Base-by-base conservation (phyloP, 2,113 vertebrate species). In the Notothenia rossii region DNA sequence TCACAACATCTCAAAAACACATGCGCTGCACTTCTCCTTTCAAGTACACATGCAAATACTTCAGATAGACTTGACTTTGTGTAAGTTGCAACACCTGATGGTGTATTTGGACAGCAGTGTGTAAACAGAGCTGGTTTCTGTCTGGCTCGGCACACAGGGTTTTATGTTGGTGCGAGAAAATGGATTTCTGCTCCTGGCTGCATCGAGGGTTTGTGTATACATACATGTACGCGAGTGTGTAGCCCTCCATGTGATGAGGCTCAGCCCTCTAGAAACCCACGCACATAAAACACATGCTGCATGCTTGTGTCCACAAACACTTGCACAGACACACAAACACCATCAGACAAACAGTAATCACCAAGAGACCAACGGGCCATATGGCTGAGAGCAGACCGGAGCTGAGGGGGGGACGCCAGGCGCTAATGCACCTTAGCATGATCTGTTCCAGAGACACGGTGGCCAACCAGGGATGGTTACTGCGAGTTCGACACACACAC, bases 261-360 rank as follows among this genome's bases (percentile, higher is more conserved):
- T 81, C 86, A 88, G 87, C 73, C 75, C 80, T 77, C 40, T 43
- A 11, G 65, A 91, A 85, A 85, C 90, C 58, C 92, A 83, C 91
- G 88, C 89, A 73, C 81, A 77, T 73, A 68, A 20, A 20, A 81
- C 58, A 67, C 76, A 49, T 10, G 15, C 55, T 53, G 74, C 60
- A 77, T 77, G 67, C 73, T 84, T 81, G 75, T 79, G 66, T 87
- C 78, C 17, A 7, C 59, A 73, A 65, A 56, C 59, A 50, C 83
- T 81, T 79, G 81, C 56, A 75, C 73, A 50, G 55, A 45, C 17
- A 75, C 58, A 87, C 86, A 91, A 79, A 92, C 87, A 93, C 66
- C n/a, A 91, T 88, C 79, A 62, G 81, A 90, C 81, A 89, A 90
- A 88, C 83, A 80, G 84, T 60, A 86, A 91, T 90, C 87, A 90